Conservation (phyloP, 2,113 vertebrate genomes). For the Euleptes europaea region DNA sequence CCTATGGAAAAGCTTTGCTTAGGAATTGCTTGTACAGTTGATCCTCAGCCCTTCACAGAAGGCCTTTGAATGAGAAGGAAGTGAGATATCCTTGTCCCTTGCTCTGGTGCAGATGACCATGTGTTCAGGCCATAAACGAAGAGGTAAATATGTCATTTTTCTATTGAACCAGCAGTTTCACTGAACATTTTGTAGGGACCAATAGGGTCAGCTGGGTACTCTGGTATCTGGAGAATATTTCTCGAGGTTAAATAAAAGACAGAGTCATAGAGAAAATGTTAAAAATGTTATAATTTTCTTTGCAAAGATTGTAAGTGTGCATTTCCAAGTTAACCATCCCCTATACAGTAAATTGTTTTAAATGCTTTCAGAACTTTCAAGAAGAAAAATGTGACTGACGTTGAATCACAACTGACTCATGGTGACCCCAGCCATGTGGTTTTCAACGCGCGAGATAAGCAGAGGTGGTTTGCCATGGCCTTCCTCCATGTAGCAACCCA, state of each 20-base stretch:
- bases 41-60: not conserved
- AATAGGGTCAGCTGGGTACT: not conserved
- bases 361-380: too few relatives aligned
- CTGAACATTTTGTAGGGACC: too few relatives aligned
- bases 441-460: too few relatives aligned
- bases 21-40: not conserved
- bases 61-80: not conserved
- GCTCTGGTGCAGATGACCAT: not conserved
- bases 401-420: too few relatives aligned
- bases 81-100: not conserved
- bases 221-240: not conserved
- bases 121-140: not conserved
- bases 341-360: too few relatives aligned
- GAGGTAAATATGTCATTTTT: not conserved
- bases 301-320: too few relatives aligned
- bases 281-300: too few relatives aligned
- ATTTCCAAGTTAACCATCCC: too few relatives aligned
- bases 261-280: not conserved
- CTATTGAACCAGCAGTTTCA: not conserved
- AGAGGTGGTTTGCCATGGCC: too few relatives aligned
- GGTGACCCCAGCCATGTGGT: too few relatives aligned
- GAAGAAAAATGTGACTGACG: conserved; percentile 6
- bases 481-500: too few relatives aligned
- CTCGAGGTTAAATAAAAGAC: not conserved
- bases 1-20: not conserved